These are phyloP conservation scores for Dendrolimus pini DNA, from an alignment of 2,888 invertebrate species.

Conservation along the genomic window DNA sequence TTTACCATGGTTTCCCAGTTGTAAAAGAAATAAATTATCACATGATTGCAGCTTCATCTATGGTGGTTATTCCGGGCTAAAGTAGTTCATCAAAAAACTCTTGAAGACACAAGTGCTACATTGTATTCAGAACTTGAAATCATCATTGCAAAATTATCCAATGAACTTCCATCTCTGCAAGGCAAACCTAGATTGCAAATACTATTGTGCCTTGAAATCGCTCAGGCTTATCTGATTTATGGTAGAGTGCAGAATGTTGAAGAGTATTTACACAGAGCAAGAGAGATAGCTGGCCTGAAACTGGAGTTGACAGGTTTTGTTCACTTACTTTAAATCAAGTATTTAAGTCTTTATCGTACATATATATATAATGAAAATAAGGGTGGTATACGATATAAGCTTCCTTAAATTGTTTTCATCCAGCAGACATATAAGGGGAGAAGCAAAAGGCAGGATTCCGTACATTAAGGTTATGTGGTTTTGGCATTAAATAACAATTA, in stretches of 20 bases:
- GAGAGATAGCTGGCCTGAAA: slow-evolving; percentile 79
- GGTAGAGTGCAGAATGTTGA: slow-evolving; percentile 83
- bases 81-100: slow-evolving; percentile 83
- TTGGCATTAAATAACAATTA: too few relatives aligned
- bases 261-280: slow-evolving; percentile 80
- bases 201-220: slow-evolving; percentile 66
- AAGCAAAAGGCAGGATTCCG: too few relatives aligned
- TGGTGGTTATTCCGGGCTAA: slow-evolving; percentile 88
- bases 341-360: too few relatives aligned
- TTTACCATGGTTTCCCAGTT: too few relatives aligned
- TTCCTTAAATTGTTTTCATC: too few relatives aligned
- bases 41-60: slow-evolving; percentile 40
- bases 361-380: too few relatives aligned
- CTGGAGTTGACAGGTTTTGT: slow-evolving; percentile 80
- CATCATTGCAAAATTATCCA: slow-evolving; percentile 58
- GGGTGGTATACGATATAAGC: too few relatives aligned
- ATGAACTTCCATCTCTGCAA: slow-evolving; percentile 44
- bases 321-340: neutral
- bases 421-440: too few relatives aligned
- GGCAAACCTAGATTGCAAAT: slow-evolving; percentile 48
- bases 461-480: too few relatives aligned
- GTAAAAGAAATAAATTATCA: too few relatives aligned
- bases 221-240: slow-evolving; percentile 84
- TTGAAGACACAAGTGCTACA: slow-evolving; percentile 85
- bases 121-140: slow-evolving; percentile 78